These are phyloP conservation scores for Leptobrachium leishanense DNA, from an alignment of 2,113 vertebrate genomes.

Conservation along the genomic window DNA sequence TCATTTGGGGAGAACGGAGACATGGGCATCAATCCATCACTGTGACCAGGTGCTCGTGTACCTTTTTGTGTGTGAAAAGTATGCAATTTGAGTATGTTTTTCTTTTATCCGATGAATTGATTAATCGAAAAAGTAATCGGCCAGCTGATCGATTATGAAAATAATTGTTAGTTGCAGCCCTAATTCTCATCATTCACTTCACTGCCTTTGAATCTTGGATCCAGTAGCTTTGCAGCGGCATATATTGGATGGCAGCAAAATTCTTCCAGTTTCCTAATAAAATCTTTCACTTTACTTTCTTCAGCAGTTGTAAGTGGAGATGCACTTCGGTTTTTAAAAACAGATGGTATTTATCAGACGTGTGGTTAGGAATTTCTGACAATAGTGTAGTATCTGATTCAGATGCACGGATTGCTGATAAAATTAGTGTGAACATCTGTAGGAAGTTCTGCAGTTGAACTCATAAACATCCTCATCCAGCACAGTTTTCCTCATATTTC, in stretches of 20 bases:
- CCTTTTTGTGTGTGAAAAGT: too few species aligned
- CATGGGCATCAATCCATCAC: too few species aligned
- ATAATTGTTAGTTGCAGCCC: too few species aligned
- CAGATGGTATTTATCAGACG: constrained; percentile 17
- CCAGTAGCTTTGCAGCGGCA: too few species aligned
- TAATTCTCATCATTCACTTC: too few species aligned
- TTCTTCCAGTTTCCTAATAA: constrained; percentile 31
- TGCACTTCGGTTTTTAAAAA: constrained; percentile 24
- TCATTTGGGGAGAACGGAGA: too few species aligned
- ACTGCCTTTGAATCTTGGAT: background rate
- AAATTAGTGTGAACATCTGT: constrained; percentile 16
- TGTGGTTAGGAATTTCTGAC: background rate
- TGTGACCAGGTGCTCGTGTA: too few species aligned
- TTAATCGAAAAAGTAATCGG: too few species aligned
- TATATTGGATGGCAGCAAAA: constrained; percentile 3
- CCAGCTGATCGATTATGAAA: too few species aligned
- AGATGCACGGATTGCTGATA: constrained; percentile 23
- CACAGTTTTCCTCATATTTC: background rate
- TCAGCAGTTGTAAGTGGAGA: constrained; percentile 2
- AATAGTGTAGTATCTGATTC: too few species aligned
- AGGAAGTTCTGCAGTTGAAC: constrained; percentile 1
- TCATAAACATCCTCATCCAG: background rate
- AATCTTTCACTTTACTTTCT: constrained; percentile 13
- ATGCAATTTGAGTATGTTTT: too few species aligned
- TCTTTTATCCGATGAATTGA: too few species aligned